Percentiles rank a stretch among this genome's conserved stretches.
These are phyloP conservation scores for Diadophis punctatus DNA, from an alignment of 2,113 vertebrate species.

Conservation along the genomic window DNA sequence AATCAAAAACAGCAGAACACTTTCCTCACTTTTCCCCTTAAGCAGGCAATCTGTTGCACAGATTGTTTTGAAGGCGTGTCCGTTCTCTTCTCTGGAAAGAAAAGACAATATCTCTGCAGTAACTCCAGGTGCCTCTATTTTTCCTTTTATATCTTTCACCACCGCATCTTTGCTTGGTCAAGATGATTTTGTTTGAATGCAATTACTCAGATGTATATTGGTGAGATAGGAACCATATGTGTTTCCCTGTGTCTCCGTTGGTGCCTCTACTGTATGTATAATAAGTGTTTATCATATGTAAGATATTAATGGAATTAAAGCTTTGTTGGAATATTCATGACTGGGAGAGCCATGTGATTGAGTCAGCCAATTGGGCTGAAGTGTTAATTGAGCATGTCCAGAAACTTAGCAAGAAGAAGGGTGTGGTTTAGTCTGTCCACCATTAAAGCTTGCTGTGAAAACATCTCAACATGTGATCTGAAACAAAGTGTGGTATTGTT, in stretches of 20 bases:
- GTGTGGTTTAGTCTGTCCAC: no score
- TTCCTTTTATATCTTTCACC: accelerated
- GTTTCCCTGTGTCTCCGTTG: background rate
- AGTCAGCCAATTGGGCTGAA: no score
- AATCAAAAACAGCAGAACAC: slow-evolving; percentile 38
- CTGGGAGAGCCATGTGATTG: no score
- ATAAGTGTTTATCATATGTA: background rate
- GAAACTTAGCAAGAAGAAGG: no score
- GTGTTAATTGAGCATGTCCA: no score
- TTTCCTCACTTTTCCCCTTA: slow-evolving; percentile 40
- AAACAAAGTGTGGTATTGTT: no score
- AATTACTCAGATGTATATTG: background rate
- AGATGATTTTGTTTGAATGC: background rate
- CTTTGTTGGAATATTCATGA: no score
- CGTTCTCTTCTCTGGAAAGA: background rate
- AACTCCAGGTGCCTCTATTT: accelerated
- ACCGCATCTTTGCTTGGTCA: background rate
- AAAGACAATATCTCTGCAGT: accelerated
- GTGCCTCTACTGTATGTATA: background rate
- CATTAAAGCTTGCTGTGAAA: no score
- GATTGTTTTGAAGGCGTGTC: background rate
- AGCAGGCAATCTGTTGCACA: slow-evolving; percentile 45
- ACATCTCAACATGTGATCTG: no score
- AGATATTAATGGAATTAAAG: background rate
- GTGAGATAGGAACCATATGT: background rate